phyloP scores from a whole-genome alignment of 1,140 invertebrate genomes.

The Drosophila kohkoa region DNA sequence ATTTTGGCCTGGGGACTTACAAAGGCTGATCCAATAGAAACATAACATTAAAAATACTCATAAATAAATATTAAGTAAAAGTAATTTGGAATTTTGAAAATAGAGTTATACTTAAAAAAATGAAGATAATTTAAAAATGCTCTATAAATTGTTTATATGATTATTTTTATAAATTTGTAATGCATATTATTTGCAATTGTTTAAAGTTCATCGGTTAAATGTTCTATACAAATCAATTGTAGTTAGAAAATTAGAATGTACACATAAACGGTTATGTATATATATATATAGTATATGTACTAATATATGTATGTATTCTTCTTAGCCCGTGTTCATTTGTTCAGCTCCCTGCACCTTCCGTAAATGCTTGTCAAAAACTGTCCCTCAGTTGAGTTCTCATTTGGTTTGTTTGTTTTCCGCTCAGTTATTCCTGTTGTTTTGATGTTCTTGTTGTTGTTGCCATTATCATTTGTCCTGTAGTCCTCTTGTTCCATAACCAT shows the following conservation, averaged over 20 bases:
- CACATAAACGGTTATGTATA: slow-evolving; percentile 50
- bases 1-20: slow-evolving; percentile 16
- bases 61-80: background rate
- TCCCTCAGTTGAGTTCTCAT: slow-evolving; percentile 37
- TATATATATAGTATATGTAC: slow-evolving; percentile 44
- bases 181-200: slow-evolving; percentile 8
- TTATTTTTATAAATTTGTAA: background rate
- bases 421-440: slow-evolving; percentile 23
- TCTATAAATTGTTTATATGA: background rate
- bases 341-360: slow-evolving; percentile 34
- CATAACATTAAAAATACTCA: background rate
- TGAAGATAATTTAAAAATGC: background rate
- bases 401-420: slow-evolving; percentile 39
- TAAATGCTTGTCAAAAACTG: slow-evolving; percentile 57
- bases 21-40: background rate
- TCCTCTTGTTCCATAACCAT: slow-evolving; percentile 38
- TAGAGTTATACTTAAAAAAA: background rate
- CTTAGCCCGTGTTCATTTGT: slow-evolving; percentile 45
- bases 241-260: slow-evolving; percentile 39
- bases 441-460: slow-evolving; percentile 18
- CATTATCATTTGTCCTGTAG: slow-evolving; percentile 28
- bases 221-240: slow-evolving; percentile 1
- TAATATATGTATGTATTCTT: slow-evolving; percentile 59
- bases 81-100: background rate
- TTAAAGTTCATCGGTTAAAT: slow-evolving; percentile 37